Evolutionary conservation across 2,113 vertebrate genomes (phyloP).

Genomic region (Dolichallabes microphthalmus): DNA sequence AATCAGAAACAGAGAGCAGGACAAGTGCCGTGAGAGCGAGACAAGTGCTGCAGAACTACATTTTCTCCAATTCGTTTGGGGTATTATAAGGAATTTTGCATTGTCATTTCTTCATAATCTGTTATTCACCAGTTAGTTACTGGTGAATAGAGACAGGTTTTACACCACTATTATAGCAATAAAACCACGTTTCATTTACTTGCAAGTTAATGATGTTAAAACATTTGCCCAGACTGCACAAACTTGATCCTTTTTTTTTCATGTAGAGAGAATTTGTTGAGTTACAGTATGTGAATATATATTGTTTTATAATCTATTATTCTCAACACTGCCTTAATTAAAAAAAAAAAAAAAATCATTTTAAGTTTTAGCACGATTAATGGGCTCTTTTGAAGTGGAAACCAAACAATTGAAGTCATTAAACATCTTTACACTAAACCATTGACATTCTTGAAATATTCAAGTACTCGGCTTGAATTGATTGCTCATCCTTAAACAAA

Average conservation of each 20-base stretch:
- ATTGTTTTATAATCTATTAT: background rate
- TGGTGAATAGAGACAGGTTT: background rate
- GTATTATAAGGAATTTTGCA: background rate
- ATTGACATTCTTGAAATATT: background rate
- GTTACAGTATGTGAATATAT: background rate
- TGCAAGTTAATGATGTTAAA: background rate
- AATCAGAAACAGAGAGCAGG: background rate
- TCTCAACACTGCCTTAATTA: background rate
- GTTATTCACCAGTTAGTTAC: too few species aligned
- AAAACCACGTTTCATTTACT: background rate
- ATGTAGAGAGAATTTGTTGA: background rate
- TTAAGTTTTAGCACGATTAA: background rate
- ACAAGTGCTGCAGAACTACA: background rate
- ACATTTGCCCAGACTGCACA: background rate
- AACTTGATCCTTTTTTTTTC: background rate
- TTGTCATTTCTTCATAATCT: background rate
- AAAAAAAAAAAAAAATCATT: background rate
- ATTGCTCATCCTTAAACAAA: background rate
- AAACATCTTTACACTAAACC: background rate
- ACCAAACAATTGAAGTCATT: background rate
- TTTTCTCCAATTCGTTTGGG: background rate
- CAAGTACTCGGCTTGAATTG: background rate
- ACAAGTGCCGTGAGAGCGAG: background rate
- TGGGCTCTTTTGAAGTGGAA: background rate
- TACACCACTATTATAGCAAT: background rate